These are phyloP conservation scores for Ectobius pallidus DNA, from an alignment of 2,888 invertebrate genomes.

Conservation along the genomic window DNA sequence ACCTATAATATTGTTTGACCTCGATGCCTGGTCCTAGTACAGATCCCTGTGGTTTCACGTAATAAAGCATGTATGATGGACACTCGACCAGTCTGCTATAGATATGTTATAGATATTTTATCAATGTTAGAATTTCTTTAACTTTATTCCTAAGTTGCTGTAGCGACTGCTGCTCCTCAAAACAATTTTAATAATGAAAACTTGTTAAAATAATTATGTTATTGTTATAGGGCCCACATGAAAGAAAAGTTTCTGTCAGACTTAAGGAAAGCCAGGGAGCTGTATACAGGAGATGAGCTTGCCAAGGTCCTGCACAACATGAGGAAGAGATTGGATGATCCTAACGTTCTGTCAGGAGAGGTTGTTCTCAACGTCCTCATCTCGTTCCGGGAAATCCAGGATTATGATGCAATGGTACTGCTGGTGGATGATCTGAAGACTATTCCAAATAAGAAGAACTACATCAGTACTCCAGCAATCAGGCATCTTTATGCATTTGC, in stretches of 20 bases:
- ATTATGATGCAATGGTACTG: constrained; percentile 97
- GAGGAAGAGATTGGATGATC: constrained; percentile 93
- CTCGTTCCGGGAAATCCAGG: constrained; percentile 89
- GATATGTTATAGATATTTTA: too few species aligned
- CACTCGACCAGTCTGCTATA: too few species aligned
- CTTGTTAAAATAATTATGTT: too few species aligned
- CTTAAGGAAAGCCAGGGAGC: constrained; percentile 89
- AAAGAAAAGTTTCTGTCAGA: constrained; percentile 97
- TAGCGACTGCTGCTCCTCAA: too few species aligned
- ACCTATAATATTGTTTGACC: too few species aligned
- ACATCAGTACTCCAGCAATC: constrained; percentile 88
- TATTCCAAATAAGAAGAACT: constrained; percentile 86
- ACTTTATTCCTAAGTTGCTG: too few species aligned
- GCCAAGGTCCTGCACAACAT: constrained; percentile 84
- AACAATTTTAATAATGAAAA: too few species aligned
- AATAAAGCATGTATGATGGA: too few species aligned
- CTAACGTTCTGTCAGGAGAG: constrained; percentile 94
- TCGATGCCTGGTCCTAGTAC: too few species aligned
- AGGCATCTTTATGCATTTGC: constrained; percentile 96
- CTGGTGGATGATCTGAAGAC: constrained; percentile 92
- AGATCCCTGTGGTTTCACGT: too few species aligned
- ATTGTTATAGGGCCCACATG: constrained; percentile 80
- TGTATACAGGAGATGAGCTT: constrained; percentile 80
- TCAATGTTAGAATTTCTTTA: too few species aligned
- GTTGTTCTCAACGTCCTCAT: constrained; percentile 94